These are phyloP conservation scores for Choloepus didactylus DNA, from an alignment of 2,797 vertebrate genomes.

Conservation along the genomic window DNA sequence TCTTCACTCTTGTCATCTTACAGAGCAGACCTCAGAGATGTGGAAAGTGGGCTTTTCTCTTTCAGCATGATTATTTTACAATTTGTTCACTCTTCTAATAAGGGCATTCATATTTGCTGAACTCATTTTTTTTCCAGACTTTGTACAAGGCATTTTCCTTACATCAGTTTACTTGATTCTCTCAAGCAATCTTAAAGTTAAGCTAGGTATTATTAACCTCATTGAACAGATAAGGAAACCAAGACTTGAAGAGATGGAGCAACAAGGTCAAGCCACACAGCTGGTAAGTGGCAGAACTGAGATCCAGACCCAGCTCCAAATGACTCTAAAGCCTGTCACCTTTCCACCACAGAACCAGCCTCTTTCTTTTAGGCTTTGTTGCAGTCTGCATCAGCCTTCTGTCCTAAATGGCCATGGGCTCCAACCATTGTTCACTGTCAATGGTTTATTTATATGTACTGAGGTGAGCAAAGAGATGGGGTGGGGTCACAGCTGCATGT, in stretches of 20 bases:
- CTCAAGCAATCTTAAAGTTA: not conserved
- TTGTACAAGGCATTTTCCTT: not conserved
- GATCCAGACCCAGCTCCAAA: not conserved
- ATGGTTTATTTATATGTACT: not conserved
- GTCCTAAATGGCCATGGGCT: not conserved
- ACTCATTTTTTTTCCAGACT: not conserved
- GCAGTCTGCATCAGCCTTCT: not conserved
- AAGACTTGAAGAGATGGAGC: not conserved
- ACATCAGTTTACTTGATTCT: not conserved
- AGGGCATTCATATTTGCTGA: not conserved
- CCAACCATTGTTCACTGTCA: not conserved
- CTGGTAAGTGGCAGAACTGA: not conserved
- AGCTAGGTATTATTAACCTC: not conserved
- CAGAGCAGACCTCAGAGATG: not conserved
- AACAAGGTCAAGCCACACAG: not conserved
- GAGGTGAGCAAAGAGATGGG: not conserved
- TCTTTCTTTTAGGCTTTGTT: not conserved
- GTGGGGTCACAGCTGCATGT: not conserved
- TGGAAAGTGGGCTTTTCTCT: not conserved
- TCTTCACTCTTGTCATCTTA: not conserved
- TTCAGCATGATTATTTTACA: not conserved
- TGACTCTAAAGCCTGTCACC: not conserved
- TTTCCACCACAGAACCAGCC: not conserved
- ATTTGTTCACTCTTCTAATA: not conserved
- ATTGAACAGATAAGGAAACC: not conserved